These are phyloP conservation scores for Myzus persicae DNA, from an alignment of 1,140 invertebrate species.

Conservation along the genomic window DNA sequence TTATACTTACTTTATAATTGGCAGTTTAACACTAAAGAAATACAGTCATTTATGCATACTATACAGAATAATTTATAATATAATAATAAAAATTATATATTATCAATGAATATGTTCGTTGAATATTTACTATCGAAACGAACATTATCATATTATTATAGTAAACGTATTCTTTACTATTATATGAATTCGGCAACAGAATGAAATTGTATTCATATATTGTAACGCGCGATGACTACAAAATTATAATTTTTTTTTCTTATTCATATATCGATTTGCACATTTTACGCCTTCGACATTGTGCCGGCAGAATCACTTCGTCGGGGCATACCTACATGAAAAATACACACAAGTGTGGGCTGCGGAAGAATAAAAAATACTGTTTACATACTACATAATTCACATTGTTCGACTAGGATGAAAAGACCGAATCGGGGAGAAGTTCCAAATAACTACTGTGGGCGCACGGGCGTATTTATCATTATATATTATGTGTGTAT, in stretches of 20 bases:
- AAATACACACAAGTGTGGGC: not conserved
- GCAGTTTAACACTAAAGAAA: not conserved
- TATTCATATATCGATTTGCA: not conserved
- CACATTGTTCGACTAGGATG: slow-evolving; percentile 16
- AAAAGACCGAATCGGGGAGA: slow-evolving; percentile 6
- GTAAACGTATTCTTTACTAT: not conserved
- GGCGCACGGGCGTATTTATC: slow-evolving; percentile 7
- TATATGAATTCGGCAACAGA: not conserved
- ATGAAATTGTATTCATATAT: not conserved
- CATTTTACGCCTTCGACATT: not conserved
- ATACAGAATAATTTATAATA: no score
- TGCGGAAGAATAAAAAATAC: not conserved
- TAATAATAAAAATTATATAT: no score
- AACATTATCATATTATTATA: not conserved
- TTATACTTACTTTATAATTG: not conserved
- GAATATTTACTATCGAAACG: not conserved
- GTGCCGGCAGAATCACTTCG: not conserved
- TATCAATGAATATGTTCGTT: not conserved
- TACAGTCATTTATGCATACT: not conserved
- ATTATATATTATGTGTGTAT: not conserved
- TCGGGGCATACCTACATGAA: not conserved
- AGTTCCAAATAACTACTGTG: slow-evolving; percentile 33
- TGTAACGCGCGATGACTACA: not conserved
- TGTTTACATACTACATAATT: slow-evolving; percentile 7
- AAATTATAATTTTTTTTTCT: not conserved